phyloP scores from a whole-genome alignment of 2,797 vertebrate genomes.

The Champsocephalus esox region DNA sequence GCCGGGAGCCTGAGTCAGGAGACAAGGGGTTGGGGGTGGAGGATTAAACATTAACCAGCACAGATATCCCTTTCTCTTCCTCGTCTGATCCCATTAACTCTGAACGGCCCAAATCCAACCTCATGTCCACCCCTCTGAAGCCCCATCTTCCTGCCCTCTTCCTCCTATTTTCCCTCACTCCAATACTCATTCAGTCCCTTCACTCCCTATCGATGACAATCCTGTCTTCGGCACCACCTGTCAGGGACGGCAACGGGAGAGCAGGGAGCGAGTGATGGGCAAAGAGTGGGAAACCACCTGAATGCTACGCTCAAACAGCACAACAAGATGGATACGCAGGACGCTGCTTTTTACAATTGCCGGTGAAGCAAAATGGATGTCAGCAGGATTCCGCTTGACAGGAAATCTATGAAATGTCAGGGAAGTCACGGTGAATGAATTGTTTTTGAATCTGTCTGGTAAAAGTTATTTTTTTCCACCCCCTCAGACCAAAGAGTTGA shows the following conservation, averaged over 20 bases:
- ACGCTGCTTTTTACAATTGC: conserved; percentile 62
- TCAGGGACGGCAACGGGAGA: conserved; percentile 65
- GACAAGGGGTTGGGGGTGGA: conserved; percentile 57
- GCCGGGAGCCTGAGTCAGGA: conserved; percentile 69
- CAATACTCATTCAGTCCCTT: conserved; percentile 37
- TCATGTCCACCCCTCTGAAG: conserved; percentile 47
- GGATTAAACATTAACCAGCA: conserved; percentile 84
- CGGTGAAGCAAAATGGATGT: conserved; percentile 71
- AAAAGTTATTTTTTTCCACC: conserved; percentile 34
- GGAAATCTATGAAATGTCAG: conserved; percentile 78
- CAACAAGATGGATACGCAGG: conserved; percentile 72
- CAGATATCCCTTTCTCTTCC: conserved; percentile 77
- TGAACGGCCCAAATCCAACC: conserved; percentile 64
- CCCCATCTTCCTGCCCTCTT: conserved; percentile 25
- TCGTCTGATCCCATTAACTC: conserved; percentile 84
- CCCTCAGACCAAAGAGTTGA: conserved; percentile 24
- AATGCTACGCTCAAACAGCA: conserved; percentile 60
- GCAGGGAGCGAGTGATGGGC: conserved; percentile 60
- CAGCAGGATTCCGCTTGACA: conserved; percentile 67
- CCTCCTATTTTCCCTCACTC: conserved; percentile 21
- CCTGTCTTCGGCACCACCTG: conserved; percentile 59
- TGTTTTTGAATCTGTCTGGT: conserved; percentile 70
- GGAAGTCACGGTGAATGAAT: conserved; percentile 68
- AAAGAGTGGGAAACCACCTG: conserved; percentile 74
- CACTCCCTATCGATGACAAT: conserved; percentile 46